phyloP scores from a whole-genome alignment of 2,888 invertebrate genomes.

The Caenorhabditis sinica region DNA sequence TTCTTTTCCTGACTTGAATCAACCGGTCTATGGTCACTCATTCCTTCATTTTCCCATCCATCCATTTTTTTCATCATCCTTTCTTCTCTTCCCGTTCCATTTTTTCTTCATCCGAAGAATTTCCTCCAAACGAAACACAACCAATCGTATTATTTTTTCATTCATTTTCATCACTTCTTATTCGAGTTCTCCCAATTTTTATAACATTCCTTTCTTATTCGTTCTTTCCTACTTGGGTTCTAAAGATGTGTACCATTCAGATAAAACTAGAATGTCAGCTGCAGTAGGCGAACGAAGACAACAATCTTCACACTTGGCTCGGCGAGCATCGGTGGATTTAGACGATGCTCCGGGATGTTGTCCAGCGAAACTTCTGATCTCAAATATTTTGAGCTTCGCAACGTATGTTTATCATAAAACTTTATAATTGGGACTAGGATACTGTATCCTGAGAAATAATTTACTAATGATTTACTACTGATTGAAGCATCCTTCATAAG shows the following conservation, averaged over 20 bases:
- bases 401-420: conserved; percentile 74
- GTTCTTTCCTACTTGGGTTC: background rate
- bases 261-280: conserved; percentile 57
- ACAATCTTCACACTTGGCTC: conserved; percentile 56
- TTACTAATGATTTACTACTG: no score
- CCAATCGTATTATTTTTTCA: background rate
- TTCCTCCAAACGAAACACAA: conserved; percentile 8
- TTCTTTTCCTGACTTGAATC: conserved; percentile 28
- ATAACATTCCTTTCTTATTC: background rate
- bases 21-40: conserved; percentile 48
- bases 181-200: background rate
- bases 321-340: conserved; percentile 71
- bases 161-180: background rate
- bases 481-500: no score
- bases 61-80: conserved; percentile 12
- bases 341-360: conserved; percentile 81
- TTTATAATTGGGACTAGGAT: background rate
- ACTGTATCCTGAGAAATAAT: no score
- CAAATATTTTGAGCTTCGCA: conserved; percentile 81
- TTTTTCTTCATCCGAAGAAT: background rate
- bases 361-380: conserved; percentile 82
- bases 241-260: conserved; percentile 16
- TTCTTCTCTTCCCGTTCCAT: background rate
- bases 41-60: conserved; percentile 10
- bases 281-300: conserved; percentile 55